Evolutionary conservation across 2,113 vertebrate species (phyloP).

Genomic region (Hymenochirus boettgeri): DNA sequence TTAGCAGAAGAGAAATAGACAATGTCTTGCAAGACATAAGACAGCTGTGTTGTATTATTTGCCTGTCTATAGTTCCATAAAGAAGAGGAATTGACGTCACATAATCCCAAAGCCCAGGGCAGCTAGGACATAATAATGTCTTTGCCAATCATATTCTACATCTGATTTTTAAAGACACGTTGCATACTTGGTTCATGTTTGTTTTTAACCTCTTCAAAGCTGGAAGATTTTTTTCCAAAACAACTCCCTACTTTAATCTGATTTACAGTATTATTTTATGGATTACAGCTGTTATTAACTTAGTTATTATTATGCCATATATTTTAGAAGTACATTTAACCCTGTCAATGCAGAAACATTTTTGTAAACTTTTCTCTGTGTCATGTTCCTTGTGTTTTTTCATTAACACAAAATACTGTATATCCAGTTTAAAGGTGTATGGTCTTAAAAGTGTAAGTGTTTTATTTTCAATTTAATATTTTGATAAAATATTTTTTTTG

Average conservation of each 20-base stretch:
- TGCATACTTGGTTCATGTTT: constrained; percentile 51
- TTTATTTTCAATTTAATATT: too few relatives aligned
- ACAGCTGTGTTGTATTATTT: constrained; percentile 86
- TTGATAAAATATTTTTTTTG: too few relatives aligned
- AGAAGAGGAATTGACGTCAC: constrained; percentile 92
- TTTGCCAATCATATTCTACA: constrained; percentile 77
- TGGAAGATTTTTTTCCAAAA: too few relatives aligned
- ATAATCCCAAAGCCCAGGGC: constrained; percentile 81
- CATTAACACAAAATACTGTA: too few relatives aligned
- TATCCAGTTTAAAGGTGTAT: too few relatives aligned
- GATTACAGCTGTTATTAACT: too few relatives aligned
- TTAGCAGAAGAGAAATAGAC: constrained; percentile 66
- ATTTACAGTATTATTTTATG: too few relatives aligned
- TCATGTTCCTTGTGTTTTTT: too few relatives aligned
- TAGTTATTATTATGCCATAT: too few relatives aligned
- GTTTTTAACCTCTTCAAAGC: constrained; percentile 13
- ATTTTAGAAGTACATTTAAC: too few relatives aligned
- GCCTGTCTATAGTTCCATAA: constrained; percentile 85
- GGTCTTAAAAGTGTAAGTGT: too few relatives aligned
- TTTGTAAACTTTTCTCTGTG: too few relatives aligned
- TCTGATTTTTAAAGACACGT: constrained; percentile 68
- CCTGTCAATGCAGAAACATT: not conserved
- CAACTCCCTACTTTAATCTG: not conserved
- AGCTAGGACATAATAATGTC: constrained; percentile 72
- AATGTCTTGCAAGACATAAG: constrained; percentile 78